phyloP scores from a whole-genome alignment of 2,888 invertebrate species.

The Seira ritae region DNA sequence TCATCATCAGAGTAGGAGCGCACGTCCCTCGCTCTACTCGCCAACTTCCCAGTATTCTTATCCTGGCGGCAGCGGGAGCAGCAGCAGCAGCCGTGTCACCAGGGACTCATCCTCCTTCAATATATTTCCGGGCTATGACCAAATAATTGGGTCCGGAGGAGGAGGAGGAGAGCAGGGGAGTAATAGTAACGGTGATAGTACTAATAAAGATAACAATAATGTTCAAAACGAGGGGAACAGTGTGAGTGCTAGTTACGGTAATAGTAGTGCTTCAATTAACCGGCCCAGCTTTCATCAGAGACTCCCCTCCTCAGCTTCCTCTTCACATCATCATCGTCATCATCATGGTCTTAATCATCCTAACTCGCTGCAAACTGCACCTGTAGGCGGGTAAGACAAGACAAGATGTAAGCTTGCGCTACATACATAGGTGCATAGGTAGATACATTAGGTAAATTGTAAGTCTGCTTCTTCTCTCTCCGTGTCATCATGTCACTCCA shows the following conservation, averaged over 20 bases:
- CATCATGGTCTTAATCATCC: slow-evolving; percentile 65
- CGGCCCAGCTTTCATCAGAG: slow-evolving; percentile 40
- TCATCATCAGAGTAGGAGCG: not conserved
- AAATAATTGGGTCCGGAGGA: slow-evolving; percentile 37
- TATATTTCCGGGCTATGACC: slow-evolving; percentile 59
- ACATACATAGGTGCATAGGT: slow-evolving; percentile 12
- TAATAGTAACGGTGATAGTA: slow-evolving; percentile 46
- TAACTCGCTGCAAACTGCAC: slow-evolving; percentile 70
- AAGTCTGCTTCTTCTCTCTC: slow-evolving; percentile 14
- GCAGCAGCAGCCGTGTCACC: slow-evolving; percentile 47
- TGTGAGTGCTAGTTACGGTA: not conserved
- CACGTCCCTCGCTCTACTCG: too few relatives aligned
- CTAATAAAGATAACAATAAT: slow-evolving; percentile 9
- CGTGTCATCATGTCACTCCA: slow-evolving; percentile 26
- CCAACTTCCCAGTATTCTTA: too few relatives aligned
- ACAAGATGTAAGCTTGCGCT: not conserved
- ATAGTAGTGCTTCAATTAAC: slow-evolving; percentile 4
- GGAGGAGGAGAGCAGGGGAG: not conserved
- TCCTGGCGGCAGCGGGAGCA: too few relatives aligned
- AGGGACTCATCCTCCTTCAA: slow-evolving; percentile 52
- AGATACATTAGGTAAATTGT: not conserved
- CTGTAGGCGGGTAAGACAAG: slow-evolving; percentile 69
- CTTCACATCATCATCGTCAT: slow-evolving; percentile 47
- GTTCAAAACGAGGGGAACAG: slow-evolving; percentile 11
- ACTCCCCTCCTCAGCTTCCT: slow-evolving; percentile 36